Evolutionary conservation across 2,113 vertebrate genomes (phyloP), one percentile per base, ranked within the genome.

Genomic region (Callorhinus ursinus): DNA sequence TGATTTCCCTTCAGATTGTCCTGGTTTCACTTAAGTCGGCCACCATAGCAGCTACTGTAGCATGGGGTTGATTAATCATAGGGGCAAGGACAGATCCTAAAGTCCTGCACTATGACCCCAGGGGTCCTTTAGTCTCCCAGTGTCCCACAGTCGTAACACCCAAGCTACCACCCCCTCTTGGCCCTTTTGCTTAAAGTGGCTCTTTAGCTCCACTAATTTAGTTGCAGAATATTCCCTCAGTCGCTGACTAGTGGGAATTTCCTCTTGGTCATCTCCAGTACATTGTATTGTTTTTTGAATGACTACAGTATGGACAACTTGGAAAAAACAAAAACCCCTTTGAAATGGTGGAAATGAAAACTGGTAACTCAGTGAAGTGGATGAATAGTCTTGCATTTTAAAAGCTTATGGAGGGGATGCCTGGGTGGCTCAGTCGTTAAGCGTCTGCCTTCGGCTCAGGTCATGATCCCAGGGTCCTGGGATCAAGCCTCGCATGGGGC

Each of bases 321-420:
- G 82, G 94, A 77, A 87, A 92, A 88, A 82, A 63, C 87, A 49
- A 87, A 96, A 96, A 18, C 65, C 33, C 39, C 19, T 97, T 98
- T 94, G 94, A 74, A 63, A 84, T 42, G 86, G 39, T 77, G 51
- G 86, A 94, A 79, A 87, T 71, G 94, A 74, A 96, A 63, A 39
- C 85, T 95, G 88, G 57, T 85, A 84, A 97, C 69, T 96, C 65
- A 57, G 69, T 83, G 53, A 95, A 88, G 69, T 85, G 87, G 85
- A 77, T 82, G 67, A 81, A 90, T 96, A 92, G 26, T 90, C 97
- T 98, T 98, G 82, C 90, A 97, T 98, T 98, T 99, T 98, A 98
- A 98, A 98, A 97, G 92, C 95, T 96, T 96, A 93, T 97, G 93
- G 82, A 74, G 63, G 63, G 28, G 28, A 39, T 13, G 7, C 28